Evolutionary conservation across 2,888 invertebrate species (phyloP), one percentile per base, ranked within the genome.

Genomic region (Caenorhabditis parvicauda): DNA sequence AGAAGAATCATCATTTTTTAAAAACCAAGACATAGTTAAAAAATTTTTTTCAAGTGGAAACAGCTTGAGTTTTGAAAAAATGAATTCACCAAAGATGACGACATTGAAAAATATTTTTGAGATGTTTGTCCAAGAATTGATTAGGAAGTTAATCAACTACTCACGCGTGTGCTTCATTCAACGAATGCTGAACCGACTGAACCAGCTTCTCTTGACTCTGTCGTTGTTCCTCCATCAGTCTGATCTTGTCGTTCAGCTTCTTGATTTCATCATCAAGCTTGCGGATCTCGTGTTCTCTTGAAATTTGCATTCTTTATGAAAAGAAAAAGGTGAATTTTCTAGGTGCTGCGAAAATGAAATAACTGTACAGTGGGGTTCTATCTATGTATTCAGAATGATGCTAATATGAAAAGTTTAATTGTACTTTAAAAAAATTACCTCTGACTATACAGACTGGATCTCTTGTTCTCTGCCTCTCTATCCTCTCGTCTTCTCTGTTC

Each of bases 111-210:
- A 12, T 9, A 32, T 32, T 32, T 32, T 32, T n/a, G n/a, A n/a
- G n/a, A n/a, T n/a, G n/a, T n/a, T n/a, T n/a, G n/a, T n/a, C n/a
- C n/a, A n/a, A n/a, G n/a, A n/a, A n/a, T n/a, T n/a, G n/a, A n/a
- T n/a, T n/a, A 32, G n/a, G n/a, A n/a, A n/a, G n/a, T n/a, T n/a
- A n/a, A n/a, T n/a, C 12, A 32, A 32, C 32, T 41, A 7, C 25
- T 6, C 12, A 61, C 54, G 61, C 52, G 43, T 66, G 65, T 1
- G 59, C 57, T 9, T 59, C 63, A 9, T 63, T 52, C 12, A 69
- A 24, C 3, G 54, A 57, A n/a, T 64, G 58, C 46, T 66, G 68
- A 9, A 59, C 45, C 9, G 59, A 56, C 3, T 24, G 29, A 1
- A 59, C 39, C 22, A 58, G 9, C 35, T 58, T 58, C 46, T 62